A percentile compares a stretch with the other conserved stretches of the same genome.
These are phyloP conservation scores for Anoplolepis gracilipes DNA, from an alignment of 1,140 invertebrate species.

Conservation along the genomic window DNA sequence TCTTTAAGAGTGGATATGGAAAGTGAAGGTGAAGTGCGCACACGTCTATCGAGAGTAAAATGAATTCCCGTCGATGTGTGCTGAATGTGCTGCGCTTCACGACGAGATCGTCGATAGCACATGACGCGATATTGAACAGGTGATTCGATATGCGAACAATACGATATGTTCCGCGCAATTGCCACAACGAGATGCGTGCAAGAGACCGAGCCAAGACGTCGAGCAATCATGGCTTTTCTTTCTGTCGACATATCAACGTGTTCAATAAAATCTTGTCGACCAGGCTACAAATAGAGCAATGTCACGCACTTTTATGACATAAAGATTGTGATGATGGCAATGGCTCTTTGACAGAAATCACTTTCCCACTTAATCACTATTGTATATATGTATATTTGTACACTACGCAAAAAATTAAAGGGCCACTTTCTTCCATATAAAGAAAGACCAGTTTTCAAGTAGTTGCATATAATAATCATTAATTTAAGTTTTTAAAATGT, in stretches of 20 bases:
- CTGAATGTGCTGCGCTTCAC: constrained; percentile 18
- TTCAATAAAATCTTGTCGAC: constrained; percentile 45
- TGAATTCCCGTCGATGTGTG: constrained; percentile 5
- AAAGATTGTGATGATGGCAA: constrained; percentile 22
- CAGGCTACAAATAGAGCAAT: constrained; percentile 20
- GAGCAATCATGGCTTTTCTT: constrained; percentile 34
- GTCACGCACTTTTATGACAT: constrained; percentile 26
- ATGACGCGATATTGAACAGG: constrained; percentile 71
- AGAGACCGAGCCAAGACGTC: constrained; percentile 36
- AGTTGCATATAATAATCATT: too few relatives aligned
- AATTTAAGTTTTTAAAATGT: too few relatives aligned
- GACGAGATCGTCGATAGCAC: constrained; percentile 66
- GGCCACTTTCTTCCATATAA: too few relatives aligned
- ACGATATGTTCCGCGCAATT: constrained; percentile 54
- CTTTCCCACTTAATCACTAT: not conserved
- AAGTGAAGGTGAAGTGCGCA: constrained; percentile 35
- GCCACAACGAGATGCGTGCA: constrained; percentile 26
- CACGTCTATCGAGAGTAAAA: constrained; percentile 1
- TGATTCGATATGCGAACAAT: constrained; percentile 60
- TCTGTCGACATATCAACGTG: constrained; percentile 23
- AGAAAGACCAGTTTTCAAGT: too few relatives aligned
- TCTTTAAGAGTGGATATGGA: constrained; percentile 43
- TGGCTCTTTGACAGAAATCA: constrained; percentile 8
- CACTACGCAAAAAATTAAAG: too few relatives aligned
- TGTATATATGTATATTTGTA: not conserved